Conservation (phyloP, 2,888 invertebrate species). For the Epinotia ramella region DNA sequence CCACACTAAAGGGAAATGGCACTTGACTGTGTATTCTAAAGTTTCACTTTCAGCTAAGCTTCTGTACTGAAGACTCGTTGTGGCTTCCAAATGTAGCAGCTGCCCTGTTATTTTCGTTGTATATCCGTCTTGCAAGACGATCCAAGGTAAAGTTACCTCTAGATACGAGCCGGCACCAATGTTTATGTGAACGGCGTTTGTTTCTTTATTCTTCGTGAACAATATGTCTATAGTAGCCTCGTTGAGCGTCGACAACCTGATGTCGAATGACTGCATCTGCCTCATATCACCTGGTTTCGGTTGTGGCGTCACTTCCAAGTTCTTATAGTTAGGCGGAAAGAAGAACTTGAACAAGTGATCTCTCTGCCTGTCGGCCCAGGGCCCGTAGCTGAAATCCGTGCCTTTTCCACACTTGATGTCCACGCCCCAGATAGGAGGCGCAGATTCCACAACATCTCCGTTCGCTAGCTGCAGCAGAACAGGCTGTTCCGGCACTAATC, state of each 20-base stretch:
- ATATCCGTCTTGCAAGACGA: constrained; percentile 94
- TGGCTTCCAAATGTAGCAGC: constrained; percentile 96
- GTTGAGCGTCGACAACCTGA: constrained; percentile 94
- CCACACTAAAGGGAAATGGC: constrained; percentile 97
- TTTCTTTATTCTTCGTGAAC: constrained; percentile 97
- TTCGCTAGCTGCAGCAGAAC: constrained; percentile 95
- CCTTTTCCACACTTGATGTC: constrained; percentile 98
- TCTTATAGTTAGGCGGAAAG: constrained; percentile 95
- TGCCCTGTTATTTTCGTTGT: constrained; percentile 97
- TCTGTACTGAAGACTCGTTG: constrained; percentile 97
- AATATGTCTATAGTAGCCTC: constrained; percentile 98
- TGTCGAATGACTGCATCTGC: constrained; percentile 96
- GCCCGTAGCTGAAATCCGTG: constrained; percentile 98
- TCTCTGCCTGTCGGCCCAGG: constrained; percentile 99
- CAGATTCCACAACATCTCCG: constrained; percentile 96
- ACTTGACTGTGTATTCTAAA: constrained; percentile 94
- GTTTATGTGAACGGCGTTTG: constrained; percentile 98
- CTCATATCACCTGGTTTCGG: constrained; percentile 95
- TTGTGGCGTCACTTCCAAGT: constrained; percentile 91
- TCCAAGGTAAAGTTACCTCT: constrained; percentile 98
- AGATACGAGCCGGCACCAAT: constrained; percentile 98
- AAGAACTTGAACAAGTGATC: constrained; percentile 98
- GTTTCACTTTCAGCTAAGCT: constrained; percentile 98
- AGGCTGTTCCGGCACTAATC: constrained; percentile 95
- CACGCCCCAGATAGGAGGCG: constrained; percentile 97